phyloP scores from a whole-genome alignment of 1,140 invertebrate genomes.

The Drosophila ogumai region DNA sequence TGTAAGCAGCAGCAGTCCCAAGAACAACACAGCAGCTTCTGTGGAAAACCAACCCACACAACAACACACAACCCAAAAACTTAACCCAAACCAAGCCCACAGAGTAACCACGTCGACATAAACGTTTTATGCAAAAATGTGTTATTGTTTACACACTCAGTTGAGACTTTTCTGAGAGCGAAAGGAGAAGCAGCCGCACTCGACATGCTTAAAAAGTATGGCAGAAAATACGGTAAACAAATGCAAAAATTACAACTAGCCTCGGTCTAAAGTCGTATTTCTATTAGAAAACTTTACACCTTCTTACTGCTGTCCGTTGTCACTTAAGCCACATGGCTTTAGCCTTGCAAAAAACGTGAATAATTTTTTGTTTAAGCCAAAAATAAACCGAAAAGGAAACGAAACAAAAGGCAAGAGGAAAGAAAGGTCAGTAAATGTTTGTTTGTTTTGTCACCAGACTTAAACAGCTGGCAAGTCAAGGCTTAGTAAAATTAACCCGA shows the following conservation, averaged over 20 bases:
- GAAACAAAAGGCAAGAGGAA: not conserved
- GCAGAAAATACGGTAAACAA: conserved; percentile 41
- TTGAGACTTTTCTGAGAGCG: conserved; percentile 10
- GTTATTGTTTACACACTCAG: conserved; percentile 70
- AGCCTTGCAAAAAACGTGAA: conserved; percentile 8
- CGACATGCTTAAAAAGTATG: conserved; percentile 63
- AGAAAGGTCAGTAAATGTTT: conserved; percentile 35
- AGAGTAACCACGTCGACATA: conserved; percentile 38
- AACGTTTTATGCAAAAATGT: conserved; percentile 75
- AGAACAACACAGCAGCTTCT: not conserved
- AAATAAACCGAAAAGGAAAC: conserved; percentile 4
- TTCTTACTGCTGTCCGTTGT: conserved; percentile 1
- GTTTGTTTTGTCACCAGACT: conserved; percentile 17
- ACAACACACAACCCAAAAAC: conserved; percentile 9
- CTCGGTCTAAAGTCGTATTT: conserved; percentile 38
- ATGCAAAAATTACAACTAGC: conserved; percentile 66
- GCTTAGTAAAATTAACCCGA: conserved; percentile 21
- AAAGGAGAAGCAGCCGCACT: conserved; percentile 20
- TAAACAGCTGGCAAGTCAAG: conserved; percentile 24
- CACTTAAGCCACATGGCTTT: conserved; percentile 18
- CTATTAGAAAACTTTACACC: conserved; percentile 65
- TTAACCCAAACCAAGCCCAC: conserved; percentile 23
- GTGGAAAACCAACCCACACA: not conserved
- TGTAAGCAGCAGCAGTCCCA: conserved; percentile 54
- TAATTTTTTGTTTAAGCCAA: conserved; percentile 9